phyloP scores from a whole-genome alignment of 2,797 vertebrate species.

The Manis javanica region DNA sequence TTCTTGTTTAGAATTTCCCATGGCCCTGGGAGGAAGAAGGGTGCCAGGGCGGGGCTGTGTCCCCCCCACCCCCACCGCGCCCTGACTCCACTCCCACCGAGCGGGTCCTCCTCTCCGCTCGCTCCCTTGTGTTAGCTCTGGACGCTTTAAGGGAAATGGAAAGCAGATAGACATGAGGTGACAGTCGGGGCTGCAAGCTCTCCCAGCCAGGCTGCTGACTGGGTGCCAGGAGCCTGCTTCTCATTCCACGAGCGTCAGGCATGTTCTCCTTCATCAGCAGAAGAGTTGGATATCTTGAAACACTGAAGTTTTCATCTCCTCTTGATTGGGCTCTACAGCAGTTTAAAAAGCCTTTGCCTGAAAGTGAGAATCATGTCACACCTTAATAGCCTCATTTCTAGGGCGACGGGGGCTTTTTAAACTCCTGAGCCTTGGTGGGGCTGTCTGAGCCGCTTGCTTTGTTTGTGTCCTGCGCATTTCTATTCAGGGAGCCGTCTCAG shows the following conservation, averaged over 20 bases:
- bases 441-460: conserved; percentile 20
- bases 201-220: neutral
- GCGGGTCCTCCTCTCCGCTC: neutral
- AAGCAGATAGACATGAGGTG: neutral
- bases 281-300: conserved; percentile 76
- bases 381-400: conserved; percentile 72
- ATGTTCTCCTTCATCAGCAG: conserved; percentile 84
- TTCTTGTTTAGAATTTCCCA: neutral
- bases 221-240: conserved; percentile 66
- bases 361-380: conserved; percentile 79
- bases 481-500: conserved; percentile 63
- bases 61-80: too few relatives aligned
- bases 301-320: conserved; percentile 81
- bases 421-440: neutral
- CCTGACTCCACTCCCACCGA: neutral
- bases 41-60: neutral
- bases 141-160: neutral
- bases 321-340: conserved; percentile 85
- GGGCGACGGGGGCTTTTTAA: conserved; percentile 64
- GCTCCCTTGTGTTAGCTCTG: neutral
- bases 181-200: fast-evolving
- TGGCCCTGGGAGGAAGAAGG: neutral
- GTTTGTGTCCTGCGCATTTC: conserved; percentile 65
- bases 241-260: conserved; percentile 76
- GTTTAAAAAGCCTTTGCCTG: conserved; percentile 79